phyloP scores from a whole-genome alignment of 2,113 vertebrate species.

The Salvator merianae region DNA sequence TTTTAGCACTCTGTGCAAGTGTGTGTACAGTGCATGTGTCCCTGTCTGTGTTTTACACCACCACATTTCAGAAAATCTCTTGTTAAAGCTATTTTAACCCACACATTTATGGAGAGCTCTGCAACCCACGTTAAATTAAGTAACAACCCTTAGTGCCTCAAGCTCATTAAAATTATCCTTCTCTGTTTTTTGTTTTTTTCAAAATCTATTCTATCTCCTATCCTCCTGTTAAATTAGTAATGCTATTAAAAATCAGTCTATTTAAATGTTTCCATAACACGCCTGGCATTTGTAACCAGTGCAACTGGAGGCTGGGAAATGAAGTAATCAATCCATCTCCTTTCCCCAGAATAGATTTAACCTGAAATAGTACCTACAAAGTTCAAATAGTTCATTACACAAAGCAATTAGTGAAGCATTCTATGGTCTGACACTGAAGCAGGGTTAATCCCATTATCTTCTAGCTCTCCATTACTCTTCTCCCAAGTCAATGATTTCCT shows the following conservation, averaged over 20 bases:
- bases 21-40: neutral
- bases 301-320: neutral
- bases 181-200: neutral
- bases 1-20: neutral
- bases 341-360: neutral
- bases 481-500: conserved; percentile 33
- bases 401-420: neutral
- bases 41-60: neutral
- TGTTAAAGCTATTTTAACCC: neutral
- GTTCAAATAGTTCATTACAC: neutral
- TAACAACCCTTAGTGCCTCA: neutral
- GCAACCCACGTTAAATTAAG: neutral
- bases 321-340: neutral
- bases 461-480: neutral
- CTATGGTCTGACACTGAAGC: neutral
- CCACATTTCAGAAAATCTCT: neutral
- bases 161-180: neutral
- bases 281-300: neutral
- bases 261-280: neutral
- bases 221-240: conserved; percentile 2
- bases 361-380: neutral
- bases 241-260: neutral
- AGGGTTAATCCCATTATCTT: conserved; percentile 16
- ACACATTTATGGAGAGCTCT: neutral
- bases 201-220: neutral